Percentiles rank a stretch among this genome's conserved stretches.
Evolutionary conservation across 2,113 vertebrate genomes (phyloP).

Genomic region (Sinocyclocheilus anshuiensis): DNA sequence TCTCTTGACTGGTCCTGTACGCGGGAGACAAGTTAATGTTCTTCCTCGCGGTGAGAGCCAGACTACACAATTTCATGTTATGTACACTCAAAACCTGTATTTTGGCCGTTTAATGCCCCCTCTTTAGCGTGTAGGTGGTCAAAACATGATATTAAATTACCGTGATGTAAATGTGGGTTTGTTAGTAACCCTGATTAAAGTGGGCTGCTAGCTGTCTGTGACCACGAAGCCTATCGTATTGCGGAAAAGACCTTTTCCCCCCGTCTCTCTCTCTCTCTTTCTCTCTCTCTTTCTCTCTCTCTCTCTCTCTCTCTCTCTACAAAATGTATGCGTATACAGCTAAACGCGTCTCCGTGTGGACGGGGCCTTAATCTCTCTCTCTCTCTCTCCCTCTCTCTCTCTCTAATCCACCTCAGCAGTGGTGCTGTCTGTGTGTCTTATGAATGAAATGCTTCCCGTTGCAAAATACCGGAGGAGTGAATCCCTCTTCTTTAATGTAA

Average conservation of each 20-base stretch:
- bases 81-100: neutral
- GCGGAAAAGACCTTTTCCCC: neutral
- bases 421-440: neutral
- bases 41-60: neutral
- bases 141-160: neutral
- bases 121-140: neutral
- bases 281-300: too few species aligned
- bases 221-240: constrained; percentile 30
- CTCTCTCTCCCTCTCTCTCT: neutral
- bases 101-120: neutral
- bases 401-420: too few species aligned
- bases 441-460: neutral
- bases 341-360: too few species aligned
- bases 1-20: neutral
- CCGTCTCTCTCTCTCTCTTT: neutral
- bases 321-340: too few species aligned
- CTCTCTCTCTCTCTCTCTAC: too few species aligned
- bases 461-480: neutral
- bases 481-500: neutral
- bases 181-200: constrained; percentile 11
- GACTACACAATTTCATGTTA: neutral
- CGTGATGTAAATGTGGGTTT: constrained; percentile 3
- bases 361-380: too few species aligned
- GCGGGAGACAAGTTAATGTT: neutral
- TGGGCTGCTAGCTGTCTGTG: neutral